Evolutionary conservation across 2,888 invertebrate genomes (phyloP).

Genomic region (Papilio demoleus): DNA sequence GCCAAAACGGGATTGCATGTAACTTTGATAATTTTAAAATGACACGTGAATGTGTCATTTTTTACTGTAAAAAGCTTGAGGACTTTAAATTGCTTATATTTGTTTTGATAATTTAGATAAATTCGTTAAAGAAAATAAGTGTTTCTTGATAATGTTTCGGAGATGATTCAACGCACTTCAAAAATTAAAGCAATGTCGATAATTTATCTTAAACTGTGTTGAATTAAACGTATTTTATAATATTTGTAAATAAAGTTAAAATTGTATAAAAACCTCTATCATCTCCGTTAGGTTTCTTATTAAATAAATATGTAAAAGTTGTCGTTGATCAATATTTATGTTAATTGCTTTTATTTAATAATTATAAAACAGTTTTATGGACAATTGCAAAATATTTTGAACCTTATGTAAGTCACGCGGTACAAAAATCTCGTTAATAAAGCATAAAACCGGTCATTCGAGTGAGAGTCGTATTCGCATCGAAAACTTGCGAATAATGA

Average conservation of each 20-base stretch:
- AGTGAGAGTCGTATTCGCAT: slow-evolving; percentile 22
- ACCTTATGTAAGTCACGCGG: slow-evolving; percentile 15
- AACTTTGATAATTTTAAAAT: not conserved
- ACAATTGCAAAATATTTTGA: slow-evolving; percentile 9
- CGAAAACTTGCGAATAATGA: slow-evolving; percentile 2
- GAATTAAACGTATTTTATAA: no score
- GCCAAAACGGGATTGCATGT: slow-evolving; percentile 47
- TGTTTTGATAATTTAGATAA: no score
- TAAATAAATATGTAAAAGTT: not conserved
- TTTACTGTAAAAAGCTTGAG: no score
- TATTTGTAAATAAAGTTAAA: no score
- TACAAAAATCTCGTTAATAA: slow-evolving; percentile 16
- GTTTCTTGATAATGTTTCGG: no score
- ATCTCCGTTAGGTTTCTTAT: not conserved
- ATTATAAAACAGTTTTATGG: slow-evolving; percentile 6
- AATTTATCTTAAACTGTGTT: no score
- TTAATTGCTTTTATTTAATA: slow-evolving; percentile 7
- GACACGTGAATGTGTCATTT: no score
- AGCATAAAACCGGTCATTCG: slow-evolving; percentile 29
- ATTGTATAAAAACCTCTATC: not conserved
- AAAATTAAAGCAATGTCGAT: no score
- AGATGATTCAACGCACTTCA: no score
- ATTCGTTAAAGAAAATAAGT: no score
- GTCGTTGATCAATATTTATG: not conserved
- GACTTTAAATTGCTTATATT: no score